Evolutionary conservation across 2,113 vertebrate genomes (phyloP), one percentile per base, ranked within the genome.

Genomic region (Dicrurus megarhynchus): DNA sequence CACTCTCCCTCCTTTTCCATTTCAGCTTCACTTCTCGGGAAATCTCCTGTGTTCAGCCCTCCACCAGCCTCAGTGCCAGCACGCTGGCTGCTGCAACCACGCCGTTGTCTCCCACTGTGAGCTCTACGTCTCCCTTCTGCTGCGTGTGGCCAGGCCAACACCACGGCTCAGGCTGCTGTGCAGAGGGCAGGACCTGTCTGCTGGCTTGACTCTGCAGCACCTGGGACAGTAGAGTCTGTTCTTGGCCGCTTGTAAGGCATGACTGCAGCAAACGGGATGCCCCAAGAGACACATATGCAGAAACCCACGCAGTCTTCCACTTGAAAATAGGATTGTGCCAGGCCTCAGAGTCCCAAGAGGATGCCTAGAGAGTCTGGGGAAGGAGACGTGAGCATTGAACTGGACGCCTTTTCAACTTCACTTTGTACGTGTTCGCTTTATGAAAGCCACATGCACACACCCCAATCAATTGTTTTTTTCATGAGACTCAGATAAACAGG

Each of bases 61-160:
- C 24, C 73, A 37, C 17, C 50, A 41, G 41, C 35, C 52, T 42
- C 56, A 67, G 27, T 5, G 1, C 80, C 47, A 55, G 18, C 37
- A 37, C 22, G 1, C 19, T 22, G 44, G 22, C 56, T 80, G 49
- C 59, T 86, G 55, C 0, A 0, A 33, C 9, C 0, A 0, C 0
- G 1, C 20, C 0, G 0, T 3, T 33, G 27, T 55, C 16, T 83
- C 77, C 75, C 4, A 0, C 59, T 35, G 44, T 11, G 61, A 8
- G 1, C 17, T 55, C 55, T 17, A 5, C 3, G 0, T 41, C 57
- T 89, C 53, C 60, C 46, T 81, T 68, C 73, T 77, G 76, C 69
- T 2, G 0, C 1, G 13, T 5, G 0, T 30, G 52, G 39, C 33
- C 89, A 52, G 64, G 30, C 42, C 30, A 27, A 4, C 10, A 12